Evolutionary conservation across 2,888 invertebrate genomes (phyloP).

Genomic region (Pasiphila rectangulata): DNA sequence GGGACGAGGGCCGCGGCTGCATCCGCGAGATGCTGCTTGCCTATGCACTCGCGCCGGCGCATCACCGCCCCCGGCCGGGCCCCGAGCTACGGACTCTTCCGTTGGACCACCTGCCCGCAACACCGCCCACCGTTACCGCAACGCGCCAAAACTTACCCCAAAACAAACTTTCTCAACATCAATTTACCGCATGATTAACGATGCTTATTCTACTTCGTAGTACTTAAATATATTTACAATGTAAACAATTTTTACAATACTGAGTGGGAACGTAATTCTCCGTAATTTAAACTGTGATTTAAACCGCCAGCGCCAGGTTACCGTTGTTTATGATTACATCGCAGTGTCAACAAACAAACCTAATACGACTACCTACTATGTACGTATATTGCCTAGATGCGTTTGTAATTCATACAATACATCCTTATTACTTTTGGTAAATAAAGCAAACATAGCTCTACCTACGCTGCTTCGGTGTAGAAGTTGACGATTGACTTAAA

Average conservation of each 20-base stretch:
- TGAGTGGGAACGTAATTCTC: too few relatives aligned
- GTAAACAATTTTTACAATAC: too few relatives aligned
- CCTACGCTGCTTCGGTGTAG: slow-evolving; percentile 9
- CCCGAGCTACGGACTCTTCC: slow-evolving; percentile 7
- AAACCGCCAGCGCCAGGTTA: too few relatives aligned
- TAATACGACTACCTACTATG: too few relatives aligned
- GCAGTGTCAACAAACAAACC: neutral
- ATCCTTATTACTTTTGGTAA: too few relatives aligned
- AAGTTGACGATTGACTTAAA: neutral
- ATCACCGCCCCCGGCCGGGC: slow-evolving; percentile 25
- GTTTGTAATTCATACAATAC: too few relatives aligned
- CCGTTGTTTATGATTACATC: neutral
- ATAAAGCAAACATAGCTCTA: neutral
- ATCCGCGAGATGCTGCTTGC: slow-evolving; percentile 61
- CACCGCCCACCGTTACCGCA: slow-evolving; percentile 24
- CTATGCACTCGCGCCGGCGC: slow-evolving; percentile 41
- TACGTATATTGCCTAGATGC: too few relatives aligned
- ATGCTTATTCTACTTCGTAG: too few relatives aligned
- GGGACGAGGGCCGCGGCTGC: slow-evolving; percentile 49
- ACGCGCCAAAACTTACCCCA: slow-evolving; percentile 35
- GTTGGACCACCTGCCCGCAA: neutral
- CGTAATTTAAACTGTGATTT: too few relatives aligned
- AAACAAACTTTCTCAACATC: slow-evolving; percentile 26
- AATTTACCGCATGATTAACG: slow-evolving; percentile 10
- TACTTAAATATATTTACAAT: too few relatives aligned